Evolutionary conservation across 2,888 invertebrate genomes (phyloP).

Genomic region (Diarsia rubi): DNA sequence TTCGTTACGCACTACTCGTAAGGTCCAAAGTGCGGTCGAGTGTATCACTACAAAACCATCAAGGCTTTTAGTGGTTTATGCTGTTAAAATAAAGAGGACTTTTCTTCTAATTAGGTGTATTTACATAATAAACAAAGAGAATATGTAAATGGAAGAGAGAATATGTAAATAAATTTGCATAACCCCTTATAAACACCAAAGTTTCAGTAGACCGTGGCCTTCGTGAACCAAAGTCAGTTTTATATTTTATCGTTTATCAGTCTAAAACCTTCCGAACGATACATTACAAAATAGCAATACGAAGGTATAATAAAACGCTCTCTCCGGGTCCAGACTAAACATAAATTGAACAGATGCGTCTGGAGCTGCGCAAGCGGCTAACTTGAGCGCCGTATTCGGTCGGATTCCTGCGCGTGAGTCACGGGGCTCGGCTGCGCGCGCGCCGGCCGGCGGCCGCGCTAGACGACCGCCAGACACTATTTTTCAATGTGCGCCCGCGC

Average conservation of each 20-base stretch:
- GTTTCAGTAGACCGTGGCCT: background rate
- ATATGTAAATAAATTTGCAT: constrained; percentile 7
- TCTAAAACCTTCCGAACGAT: constrained; percentile 22
- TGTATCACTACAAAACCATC: background rate
- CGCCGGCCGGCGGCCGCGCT: constrained; percentile 67
- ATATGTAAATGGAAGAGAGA: background rate
- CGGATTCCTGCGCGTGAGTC: constrained; percentile 81
- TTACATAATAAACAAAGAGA: background rate
- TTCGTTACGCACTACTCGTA: background rate
- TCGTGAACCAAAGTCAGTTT: background rate
- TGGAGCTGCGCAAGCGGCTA: constrained; percentile 58
- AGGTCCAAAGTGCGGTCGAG: background rate
- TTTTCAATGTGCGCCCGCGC: constrained; percentile 75
- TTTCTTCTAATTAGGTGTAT: background rate
- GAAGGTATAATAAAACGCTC: constrained; percentile 68
- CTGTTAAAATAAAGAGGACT: constrained; percentile 1
- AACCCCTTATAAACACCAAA: background rate
- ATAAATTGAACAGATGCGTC: constrained; percentile 71
- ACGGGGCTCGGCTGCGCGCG: constrained; percentile 69
- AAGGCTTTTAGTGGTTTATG: background rate
- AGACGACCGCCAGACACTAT: constrained; percentile 85
- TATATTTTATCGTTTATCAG: background rate
- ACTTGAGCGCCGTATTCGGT: constrained; percentile 73
- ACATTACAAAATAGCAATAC: constrained; percentile 52
- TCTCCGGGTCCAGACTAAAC: constrained; percentile 75